Evolutionary conservation across 2,888 invertebrate species (phyloP), one percentile per base, ranked within the genome.

Genomic region (Bedellia somnulentella): DNA sequence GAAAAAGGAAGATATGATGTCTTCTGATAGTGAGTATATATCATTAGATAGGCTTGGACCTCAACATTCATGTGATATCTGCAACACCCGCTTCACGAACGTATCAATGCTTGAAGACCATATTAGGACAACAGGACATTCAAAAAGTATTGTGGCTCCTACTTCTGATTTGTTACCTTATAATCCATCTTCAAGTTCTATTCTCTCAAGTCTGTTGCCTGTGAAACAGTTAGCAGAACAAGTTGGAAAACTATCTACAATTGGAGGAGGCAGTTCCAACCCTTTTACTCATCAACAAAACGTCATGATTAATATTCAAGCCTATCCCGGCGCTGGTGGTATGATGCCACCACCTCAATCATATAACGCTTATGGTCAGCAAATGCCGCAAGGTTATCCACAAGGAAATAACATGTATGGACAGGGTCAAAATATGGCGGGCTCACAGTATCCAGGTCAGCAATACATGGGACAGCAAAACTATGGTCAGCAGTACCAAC

Each of bases 251-350:
- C 38, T 77, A 13, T 60, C 71, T 3, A 49, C 47, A 1, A 62
- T 67, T 2, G 51, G 57, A 6, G 48, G 49, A 14, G 46, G 45
- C 34, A 49, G 54, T 1, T 39, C 63, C 13, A 62, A 62, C 5
- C 24, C 35, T 2, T 76, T 68, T 27, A 76, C 81, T 31, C 82
- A 82, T 43, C 82, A 82, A 44, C 82, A 82, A 46, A 82, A 82
- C 45, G 82, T 82, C 2, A 71, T 82, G 58, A 82, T 82, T 28
- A 82, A 82, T 41, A 82, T 82, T 16, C 82, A 82, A 45, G 81
- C 81, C 27, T 82, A 81, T 42, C 81, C 81, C 4, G 79, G 80
- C 16, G 61, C 54, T 3, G 63, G 70, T 15, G 77, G 77, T 9
- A 60, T 62, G 22, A 70, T 78, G 57, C 67, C 63, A 31, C 64